Evolutionary conservation across 1,140 invertebrate genomes (phyloP).

Genomic region (Conus betulinus): DNA sequence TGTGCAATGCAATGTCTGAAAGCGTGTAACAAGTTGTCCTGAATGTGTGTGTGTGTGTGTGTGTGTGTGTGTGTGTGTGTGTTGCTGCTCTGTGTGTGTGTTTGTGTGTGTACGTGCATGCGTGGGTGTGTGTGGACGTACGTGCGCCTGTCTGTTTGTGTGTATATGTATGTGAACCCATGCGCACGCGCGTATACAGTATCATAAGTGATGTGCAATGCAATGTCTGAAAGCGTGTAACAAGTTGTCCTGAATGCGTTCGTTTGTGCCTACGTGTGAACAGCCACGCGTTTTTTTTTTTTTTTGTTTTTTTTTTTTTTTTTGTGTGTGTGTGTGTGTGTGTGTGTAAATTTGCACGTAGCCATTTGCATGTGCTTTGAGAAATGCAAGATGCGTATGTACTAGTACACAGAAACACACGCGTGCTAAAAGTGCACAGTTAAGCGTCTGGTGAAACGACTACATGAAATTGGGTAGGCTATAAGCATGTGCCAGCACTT

Average conservation of each 20-base stretch:
- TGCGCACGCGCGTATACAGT: neutral
- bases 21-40: neutral
- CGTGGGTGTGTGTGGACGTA: neutral
- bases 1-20: neutral
- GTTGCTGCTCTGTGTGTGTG: neutral
- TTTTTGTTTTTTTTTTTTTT: too few relatives aligned
- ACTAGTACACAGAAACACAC: too few relatives aligned
- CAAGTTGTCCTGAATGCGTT: too few relatives aligned
- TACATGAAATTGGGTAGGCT: too few relatives aligned
- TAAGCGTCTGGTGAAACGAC: too few relatives aligned
- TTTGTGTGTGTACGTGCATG: slow-evolving; percentile 22
- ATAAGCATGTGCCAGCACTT: too few relatives aligned
- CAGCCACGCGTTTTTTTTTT: too few relatives aligned
- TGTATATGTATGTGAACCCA: neutral
- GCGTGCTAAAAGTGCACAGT: too few relatives aligned
- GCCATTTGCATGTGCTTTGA: neutral
- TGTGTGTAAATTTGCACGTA: slow-evolving; percentile 1
- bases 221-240: too few relatives aligned
- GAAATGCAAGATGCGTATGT: neutral
- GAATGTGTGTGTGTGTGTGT: neutral
- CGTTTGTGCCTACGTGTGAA: too few relatives aligned
- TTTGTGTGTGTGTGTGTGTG: slow-evolving; percentile 34
- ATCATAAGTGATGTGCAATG: too few relatives aligned
- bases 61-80: neutral
- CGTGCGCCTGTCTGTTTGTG: neutral